A percentile compares a stretch with the other conserved stretches of the same genome.
phyloP scores from a whole-genome alignment of 1,140 invertebrate species.

The Octopus sinensis region DNA sequence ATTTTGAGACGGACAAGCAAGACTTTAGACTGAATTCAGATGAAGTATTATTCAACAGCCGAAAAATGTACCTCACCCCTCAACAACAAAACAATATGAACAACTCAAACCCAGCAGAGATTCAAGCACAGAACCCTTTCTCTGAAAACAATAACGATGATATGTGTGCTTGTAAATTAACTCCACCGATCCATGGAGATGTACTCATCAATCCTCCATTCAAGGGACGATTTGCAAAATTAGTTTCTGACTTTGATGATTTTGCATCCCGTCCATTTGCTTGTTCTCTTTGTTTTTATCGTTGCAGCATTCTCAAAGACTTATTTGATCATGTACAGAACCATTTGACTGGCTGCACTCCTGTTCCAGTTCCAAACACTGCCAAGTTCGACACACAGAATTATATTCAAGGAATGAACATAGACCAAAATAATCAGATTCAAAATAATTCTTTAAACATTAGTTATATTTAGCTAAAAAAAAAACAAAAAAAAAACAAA shows the following conservation, averaged over 20 bases:
- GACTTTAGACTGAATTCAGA: no score
- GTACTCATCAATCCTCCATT: conserved; percentile 22
- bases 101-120: no score
- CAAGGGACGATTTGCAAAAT: conserved; percentile 30
- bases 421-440: no score
- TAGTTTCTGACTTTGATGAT: conserved; percentile 38
- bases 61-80: no score
- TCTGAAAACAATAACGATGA: not conserved
- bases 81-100: no score
- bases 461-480: no score
- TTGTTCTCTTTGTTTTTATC: conserved; percentile 39
- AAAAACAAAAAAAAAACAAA: no score
- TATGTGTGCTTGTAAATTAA: conserved; percentile 1
- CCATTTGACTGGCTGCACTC: conserved; percentile 35
- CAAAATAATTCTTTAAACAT: no score
- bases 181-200: conserved; percentile 16
- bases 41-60: no score
- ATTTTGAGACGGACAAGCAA: no score
- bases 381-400: conserved; percentile 20
- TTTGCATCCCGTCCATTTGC: conserved; percentile 36
- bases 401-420: not conserved
- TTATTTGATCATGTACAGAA: conserved; percentile 31
- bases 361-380: conserved; percentile 23
- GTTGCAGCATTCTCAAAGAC: conserved; percentile 24
- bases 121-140: no score